These are phyloP conservation scores for Periophthalmus modestus DNA, from an alignment of 2,113 vertebrate species.

Conservation along the genomic window DNA sequence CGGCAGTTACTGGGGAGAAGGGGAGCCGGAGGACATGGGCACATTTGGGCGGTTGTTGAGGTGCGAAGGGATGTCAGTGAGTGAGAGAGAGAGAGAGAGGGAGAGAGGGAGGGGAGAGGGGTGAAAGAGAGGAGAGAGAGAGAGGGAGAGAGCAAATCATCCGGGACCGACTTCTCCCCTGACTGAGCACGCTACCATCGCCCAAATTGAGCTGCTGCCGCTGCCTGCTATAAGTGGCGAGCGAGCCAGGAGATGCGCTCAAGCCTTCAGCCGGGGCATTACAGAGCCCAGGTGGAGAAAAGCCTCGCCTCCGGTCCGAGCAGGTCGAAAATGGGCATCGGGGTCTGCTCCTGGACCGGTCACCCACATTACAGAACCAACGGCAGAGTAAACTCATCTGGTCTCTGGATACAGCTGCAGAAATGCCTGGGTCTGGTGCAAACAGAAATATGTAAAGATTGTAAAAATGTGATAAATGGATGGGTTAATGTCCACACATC, in stretches of 20 bases:
- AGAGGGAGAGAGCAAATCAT: slow-evolving; percentile 66
- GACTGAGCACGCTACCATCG: slow-evolving; percentile 66
- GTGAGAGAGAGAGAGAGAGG: slow-evolving; percentile 27
- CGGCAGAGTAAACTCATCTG: slow-evolving; percentile 62
- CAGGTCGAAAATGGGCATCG: slow-evolving; percentile 67
- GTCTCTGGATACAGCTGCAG: slow-evolving; percentile 24
- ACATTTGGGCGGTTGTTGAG: slow-evolving; percentile 53
- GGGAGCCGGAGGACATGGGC: slow-evolving; percentile 39
- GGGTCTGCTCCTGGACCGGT: slow-evolving; percentile 56
- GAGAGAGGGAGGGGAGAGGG: no score
- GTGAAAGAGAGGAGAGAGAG: no score
- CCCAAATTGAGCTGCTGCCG: slow-evolving; percentile 66
- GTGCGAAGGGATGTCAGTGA: slow-evolving; percentile 41
- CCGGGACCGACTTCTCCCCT: slow-evolving; percentile 66
- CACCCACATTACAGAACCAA: slow-evolving; percentile 75
- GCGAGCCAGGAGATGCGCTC: slow-evolving; percentile 38
- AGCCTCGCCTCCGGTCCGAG: slow-evolving; percentile 61
- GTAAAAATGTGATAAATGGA: not conserved
- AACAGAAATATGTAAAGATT: not conserved
- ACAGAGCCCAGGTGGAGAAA: slow-evolving; percentile 38
- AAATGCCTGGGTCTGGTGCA: slow-evolving; percentile 43
- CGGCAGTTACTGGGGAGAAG: slow-evolving; percentile 15
- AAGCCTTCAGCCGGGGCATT: slow-evolving; percentile 43
- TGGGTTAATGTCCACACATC: not conserved
- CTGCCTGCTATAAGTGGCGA: slow-evolving; percentile 38